These are phyloP conservation scores for Tenodera sinensis DNA, from an alignment of 2,888 invertebrate species.

Conservation along the genomic window DNA sequence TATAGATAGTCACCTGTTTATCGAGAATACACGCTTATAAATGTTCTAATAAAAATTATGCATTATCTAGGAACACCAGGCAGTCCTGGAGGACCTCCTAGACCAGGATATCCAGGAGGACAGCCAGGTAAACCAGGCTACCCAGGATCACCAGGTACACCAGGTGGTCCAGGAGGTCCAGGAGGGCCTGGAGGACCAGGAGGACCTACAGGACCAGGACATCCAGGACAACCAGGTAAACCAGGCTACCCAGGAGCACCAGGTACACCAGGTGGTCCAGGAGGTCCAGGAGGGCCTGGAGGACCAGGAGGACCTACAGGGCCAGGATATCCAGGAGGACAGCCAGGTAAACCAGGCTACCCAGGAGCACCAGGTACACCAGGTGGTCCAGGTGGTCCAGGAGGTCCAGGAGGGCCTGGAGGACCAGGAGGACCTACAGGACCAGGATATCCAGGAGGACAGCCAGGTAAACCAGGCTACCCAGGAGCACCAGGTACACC, in stretches of 20 bases:
- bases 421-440: conserved; percentile 35
- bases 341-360: too few species aligned
- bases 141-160: conserved; percentile 35
- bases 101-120: conserved; percentile 36
- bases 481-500: too few species aligned
- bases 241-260: conserved; percentile 42
- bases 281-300: conserved; percentile 31
- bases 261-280: conserved; percentile 32
- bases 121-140: conserved; percentile 37
- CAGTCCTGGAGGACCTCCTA: conserved; percentile 34
- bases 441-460: conserved; percentile 34
- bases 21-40: too few species aligned
- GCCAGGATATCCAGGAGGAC: background rate
- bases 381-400: too few species aligned
- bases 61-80: conserved; percentile 36
- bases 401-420: conserved; percentile 33
- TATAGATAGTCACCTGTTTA: too few species aligned
- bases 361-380: too few species aligned
- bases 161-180: conserved; percentile 35
- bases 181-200: conserved; percentile 27
- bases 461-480: conserved; percentile 24
- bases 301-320: conserved; percentile 28
- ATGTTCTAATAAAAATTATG: too few species aligned
- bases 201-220: conserved; percentile 28
- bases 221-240: too few species aligned